Conservation (phyloP, 2,797 vertebrate species). For the Telmatherina bonti region DNA sequence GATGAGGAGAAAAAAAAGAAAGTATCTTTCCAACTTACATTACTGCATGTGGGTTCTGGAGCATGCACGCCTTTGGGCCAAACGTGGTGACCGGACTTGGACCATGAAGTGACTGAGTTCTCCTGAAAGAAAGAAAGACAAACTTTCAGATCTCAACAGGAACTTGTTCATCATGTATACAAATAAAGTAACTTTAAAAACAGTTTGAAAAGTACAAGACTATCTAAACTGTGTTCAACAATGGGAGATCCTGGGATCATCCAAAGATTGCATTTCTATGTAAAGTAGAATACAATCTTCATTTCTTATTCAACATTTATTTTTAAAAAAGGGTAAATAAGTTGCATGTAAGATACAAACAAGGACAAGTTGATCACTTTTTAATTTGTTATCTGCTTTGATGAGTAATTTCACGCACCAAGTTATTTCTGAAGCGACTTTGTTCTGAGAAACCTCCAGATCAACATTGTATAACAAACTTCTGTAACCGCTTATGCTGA, state of each 20-base stretch:
- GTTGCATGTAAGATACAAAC: no score
- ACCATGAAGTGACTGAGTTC: slow-evolving; percentile 94
- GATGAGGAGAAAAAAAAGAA: neutral
- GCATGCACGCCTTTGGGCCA: slow-evolving; percentile 97
- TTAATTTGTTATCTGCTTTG: neutral
- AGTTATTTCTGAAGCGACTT: neutral
- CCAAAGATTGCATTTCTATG: neutral
- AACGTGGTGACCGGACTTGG: slow-evolving; percentile 98
- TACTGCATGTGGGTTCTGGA: slow-evolving; percentile 94
- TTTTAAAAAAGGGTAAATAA: no score
- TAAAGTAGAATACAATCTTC: neutral
- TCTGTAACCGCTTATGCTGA: neutral
- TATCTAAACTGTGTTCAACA: neutral
- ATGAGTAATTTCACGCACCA: neutral
- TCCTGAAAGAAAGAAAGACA: slow-evolving; percentile 80
- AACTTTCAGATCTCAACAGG: neutral
- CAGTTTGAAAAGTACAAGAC: neutral
- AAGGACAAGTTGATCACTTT: no score
- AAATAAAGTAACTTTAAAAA: slow-evolving; percentile 7
- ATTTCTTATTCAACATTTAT: neutral
- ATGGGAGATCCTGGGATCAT: no score
- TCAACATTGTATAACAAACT: neutral
- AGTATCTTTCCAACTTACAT: slow-evolving; percentile 87
- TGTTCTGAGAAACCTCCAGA: neutral
- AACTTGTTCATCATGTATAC: neutral